These are phyloP conservation scores for Fregata magnificens DNA, from an alignment of 2,113 vertebrate genomes.

Conservation along the genomic window DNA sequence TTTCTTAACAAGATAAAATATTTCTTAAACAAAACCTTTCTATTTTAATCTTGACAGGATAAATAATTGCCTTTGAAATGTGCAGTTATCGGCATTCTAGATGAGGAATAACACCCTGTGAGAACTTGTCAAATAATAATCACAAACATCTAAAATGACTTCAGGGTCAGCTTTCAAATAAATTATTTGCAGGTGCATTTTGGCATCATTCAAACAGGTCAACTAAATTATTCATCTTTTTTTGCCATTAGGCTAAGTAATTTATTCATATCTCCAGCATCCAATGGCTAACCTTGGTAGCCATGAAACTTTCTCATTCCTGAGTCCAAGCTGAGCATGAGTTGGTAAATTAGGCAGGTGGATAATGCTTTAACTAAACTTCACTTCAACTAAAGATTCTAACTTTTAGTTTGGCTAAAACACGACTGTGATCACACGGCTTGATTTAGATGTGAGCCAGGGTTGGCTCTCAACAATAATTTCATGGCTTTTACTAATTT, in stretches of 20 bases:
- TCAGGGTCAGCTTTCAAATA: background rate
- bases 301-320: background rate
- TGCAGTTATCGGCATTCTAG: background rate
- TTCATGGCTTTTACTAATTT: background rate
- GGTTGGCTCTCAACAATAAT: background rate
- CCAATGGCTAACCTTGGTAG: background rate
- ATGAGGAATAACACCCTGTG: background rate
- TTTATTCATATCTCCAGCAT: background rate
- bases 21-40: background rate
- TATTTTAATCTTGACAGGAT: background rate
- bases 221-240: background rate
- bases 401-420: background rate
- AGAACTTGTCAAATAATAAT: background rate
- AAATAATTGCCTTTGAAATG: background rate
- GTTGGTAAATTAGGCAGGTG: background rate
- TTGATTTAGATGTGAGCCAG: background rate
- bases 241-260: background rate
- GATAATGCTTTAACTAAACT: background rate
- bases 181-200: background rate
- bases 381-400: background rate
- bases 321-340: background rate
- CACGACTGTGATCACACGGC: background rate
- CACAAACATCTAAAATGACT: background rate
- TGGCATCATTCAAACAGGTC: background rate
- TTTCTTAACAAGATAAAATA: background rate